These are phyloP conservation scores for Cryptocephalus primarius DNA, from an alignment of 2,888 invertebrate genomes.

Conservation along the genomic window DNA sequence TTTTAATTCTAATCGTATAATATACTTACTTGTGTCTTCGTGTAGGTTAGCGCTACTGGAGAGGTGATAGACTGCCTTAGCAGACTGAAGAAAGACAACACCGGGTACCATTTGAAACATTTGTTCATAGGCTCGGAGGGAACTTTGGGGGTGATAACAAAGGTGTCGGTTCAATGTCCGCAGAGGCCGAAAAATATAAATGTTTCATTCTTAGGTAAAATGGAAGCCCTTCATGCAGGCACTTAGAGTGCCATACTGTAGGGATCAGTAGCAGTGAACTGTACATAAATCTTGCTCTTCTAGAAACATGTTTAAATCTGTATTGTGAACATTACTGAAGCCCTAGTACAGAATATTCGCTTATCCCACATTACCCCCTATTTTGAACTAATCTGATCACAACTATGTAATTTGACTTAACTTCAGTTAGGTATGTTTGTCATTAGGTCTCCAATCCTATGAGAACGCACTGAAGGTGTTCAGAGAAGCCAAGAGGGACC, in stretches of 20 bases:
- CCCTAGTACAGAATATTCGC: too few relatives aligned
- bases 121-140: constrained; percentile 97
- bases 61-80: constrained; percentile 74
- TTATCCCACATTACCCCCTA: too few relatives aligned
- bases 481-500: constrained; percentile 55
- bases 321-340: background rate
- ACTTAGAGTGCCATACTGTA: too few relatives aligned
- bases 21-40: constrained; percentile 1
- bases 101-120: constrained; percentile 92
- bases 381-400: background rate
- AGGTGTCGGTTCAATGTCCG: constrained; percentile 82
- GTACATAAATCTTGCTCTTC: background rate
- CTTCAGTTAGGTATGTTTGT: background rate
- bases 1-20: background rate
- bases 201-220: constrained; percentile 20
- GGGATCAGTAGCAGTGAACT: background rate
- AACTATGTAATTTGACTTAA: constrained; percentile 4
- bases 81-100: constrained; percentile 89
- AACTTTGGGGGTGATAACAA: constrained; percentile 87
- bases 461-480: constrained; percentile 68
- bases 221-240: background rate
- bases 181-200: constrained; percentile 49
- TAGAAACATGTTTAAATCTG: background rate
- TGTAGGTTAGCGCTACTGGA: constrained; percentile 72
- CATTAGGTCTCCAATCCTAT: constrained; percentile 63